Evolutionary conservation across 2,797 vertebrate genomes (phyloP).

Genomic region (Ataeniobius toweri): DNA sequence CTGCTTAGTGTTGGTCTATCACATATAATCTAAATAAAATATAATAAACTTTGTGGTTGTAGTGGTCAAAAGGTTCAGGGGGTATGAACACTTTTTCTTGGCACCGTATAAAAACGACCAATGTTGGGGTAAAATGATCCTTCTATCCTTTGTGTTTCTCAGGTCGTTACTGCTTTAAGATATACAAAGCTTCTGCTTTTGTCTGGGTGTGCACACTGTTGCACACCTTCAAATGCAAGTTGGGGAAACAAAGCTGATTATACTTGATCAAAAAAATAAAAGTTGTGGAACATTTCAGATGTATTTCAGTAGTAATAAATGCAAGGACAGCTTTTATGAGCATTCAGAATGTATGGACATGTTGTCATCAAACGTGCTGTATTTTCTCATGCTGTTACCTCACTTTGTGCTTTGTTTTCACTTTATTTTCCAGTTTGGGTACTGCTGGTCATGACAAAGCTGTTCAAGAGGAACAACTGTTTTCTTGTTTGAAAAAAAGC

Average conservation of each 20-base stretch:
- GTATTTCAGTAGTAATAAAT: constrained; percentile 49
- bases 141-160: constrained; percentile 14
- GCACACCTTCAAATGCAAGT: background rate
- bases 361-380: constrained; percentile 18
- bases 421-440: constrained; percentile 1
- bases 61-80: background rate
- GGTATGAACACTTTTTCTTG: background rate
- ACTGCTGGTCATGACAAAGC: background rate
- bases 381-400: constrained; percentile 32
- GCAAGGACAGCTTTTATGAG: constrained; percentile 2
- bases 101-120: background rate
- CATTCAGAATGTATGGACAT: constrained; percentile 6
- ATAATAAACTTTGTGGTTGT: background rate
- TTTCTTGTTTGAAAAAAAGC: background rate
- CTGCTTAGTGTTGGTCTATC: background rate
- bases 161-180: constrained; percentile 5
- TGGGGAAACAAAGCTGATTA: constrained; percentile 8
- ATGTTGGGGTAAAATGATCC: constrained; percentile 6
- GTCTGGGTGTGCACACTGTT: background rate
- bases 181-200: constrained; percentile 28
- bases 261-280: constrained; percentile 1
- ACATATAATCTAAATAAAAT: background rate
- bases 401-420: constrained; percentile 21
- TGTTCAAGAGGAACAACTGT: background rate
- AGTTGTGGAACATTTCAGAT: constrained; percentile 13